Conservation (phyloP, 92 coral and sea anemone genomes). For the Paramuricea clavata region DNA sequence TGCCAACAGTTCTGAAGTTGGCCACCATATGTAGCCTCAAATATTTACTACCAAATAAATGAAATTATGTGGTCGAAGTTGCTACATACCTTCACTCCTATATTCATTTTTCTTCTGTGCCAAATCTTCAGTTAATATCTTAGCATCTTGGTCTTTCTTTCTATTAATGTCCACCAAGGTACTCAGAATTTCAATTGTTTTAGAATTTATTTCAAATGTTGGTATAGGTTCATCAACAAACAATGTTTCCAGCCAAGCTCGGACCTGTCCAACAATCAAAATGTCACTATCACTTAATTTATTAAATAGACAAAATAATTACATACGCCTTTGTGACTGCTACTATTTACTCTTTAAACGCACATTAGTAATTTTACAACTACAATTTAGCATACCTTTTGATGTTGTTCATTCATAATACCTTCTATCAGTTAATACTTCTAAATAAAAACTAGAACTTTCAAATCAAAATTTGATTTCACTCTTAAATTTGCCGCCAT, state of each 20-base stretch:
- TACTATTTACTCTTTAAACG: no score
- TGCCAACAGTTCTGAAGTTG: no score
- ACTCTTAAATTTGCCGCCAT: conserved; percentile 32
- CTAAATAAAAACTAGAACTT: neutral
- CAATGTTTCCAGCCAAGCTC: conserved; percentile 79
- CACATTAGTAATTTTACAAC: neutral
- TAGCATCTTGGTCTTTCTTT: conserved; percentile 72
- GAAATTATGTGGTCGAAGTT: neutral
- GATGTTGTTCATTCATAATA: conserved; percentile 33
- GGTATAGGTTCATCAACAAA: conserved; percentile 81
- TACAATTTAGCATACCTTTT: neutral
- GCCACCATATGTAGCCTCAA: no score
- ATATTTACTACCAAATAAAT: neutral
- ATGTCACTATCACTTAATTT: no score
- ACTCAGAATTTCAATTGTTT: conserved; percentile 70
- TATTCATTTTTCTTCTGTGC: conserved; percentile 81
- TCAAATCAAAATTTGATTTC: neutral
- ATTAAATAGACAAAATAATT: no score
- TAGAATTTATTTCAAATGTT: conserved; percentile 82
- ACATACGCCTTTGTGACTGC: no score
- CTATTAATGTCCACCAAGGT: conserved; percentile 77
- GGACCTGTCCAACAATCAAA: conserved; percentile 59
- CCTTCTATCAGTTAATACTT: neutral
- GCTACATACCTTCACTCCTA: conserved; percentile 76
- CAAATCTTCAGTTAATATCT: conserved; percentile 76